A percentile compares a stretch with the other conserved stretches of the same genome.
Evolutionary conservation across 2,888 invertebrate genomes (phyloP).

Genomic region (Dascillus cervinus): DNA sequence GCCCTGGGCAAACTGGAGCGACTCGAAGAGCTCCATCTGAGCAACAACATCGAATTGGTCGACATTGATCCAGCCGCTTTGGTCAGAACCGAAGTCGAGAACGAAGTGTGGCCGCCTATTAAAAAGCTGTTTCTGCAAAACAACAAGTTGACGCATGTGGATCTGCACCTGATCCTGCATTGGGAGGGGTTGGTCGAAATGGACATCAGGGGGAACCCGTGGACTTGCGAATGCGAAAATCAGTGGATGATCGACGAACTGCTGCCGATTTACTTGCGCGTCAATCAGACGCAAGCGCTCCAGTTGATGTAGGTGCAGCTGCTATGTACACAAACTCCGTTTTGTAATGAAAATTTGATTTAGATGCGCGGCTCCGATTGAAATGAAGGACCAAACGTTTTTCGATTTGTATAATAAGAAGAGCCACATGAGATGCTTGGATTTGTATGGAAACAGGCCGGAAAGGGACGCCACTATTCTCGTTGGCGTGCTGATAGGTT

Average conservation of each 20-base stretch:
- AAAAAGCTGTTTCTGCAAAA: slow-evolving; percentile 65
- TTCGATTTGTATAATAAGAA: slow-evolving; percentile 49
- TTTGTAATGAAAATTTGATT: no score
- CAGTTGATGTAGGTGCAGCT: slow-evolving; percentile 42
- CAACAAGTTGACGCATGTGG: slow-evolving; percentile 60
- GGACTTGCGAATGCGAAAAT: slow-evolving; percentile 69
- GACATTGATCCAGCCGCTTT: slow-evolving; percentile 56
- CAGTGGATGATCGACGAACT: slow-evolving; percentile 64
- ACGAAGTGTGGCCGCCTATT: slow-evolving; percentile 56
- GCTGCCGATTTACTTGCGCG: slow-evolving; percentile 46
- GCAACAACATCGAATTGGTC: slow-evolving; percentile 55
- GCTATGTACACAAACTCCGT: slow-evolving; percentile 14
- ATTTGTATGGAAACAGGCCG: slow-evolving; percentile 55
- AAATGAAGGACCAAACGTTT: slow-evolving; percentile 54
- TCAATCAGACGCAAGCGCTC: slow-evolving; percentile 40
- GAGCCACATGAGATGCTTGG: slow-evolving; percentile 57
- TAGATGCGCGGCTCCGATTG: slow-evolving; percentile 61
- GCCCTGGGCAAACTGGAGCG: slow-evolving; percentile 51
- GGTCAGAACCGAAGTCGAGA: slow-evolving; percentile 41
- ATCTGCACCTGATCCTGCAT: slow-evolving; percentile 51
- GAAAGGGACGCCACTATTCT: slow-evolving; percentile 62
- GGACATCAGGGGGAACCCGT: slow-evolving; percentile 64
- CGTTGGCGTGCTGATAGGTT: slow-evolving; percentile 60
- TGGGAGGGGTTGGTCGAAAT: slow-evolving; percentile 62
- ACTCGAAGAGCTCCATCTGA: slow-evolving; percentile 52